Evolutionary conservation across 1,140 invertebrate genomes (phyloP), one percentile per base, ranked within the genome.

Genomic region (Onthophagus taurus): DNA sequence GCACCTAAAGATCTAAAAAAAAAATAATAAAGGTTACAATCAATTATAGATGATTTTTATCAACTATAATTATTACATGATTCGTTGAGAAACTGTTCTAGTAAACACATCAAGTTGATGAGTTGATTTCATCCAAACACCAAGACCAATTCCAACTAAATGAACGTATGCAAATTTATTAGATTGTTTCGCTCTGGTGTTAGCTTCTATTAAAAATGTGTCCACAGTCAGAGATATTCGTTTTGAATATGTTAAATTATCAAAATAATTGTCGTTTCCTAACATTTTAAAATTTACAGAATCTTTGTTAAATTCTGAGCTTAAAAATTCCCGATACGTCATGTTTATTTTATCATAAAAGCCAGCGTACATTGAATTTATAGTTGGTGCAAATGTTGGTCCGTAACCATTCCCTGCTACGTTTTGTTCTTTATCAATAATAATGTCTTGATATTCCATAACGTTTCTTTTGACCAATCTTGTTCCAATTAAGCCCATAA

Each of bases 391-490:
- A 0, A 65, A 58, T 23, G 59, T 55, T 0, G 61, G 60, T 17
- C 68, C 69, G 33, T 52, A 58, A 2, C 68, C 68, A 21, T 69
- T 64, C 8, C 61, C 61, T 3, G 57, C 36, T 7, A 49, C 58
- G 36, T 69, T 71, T 55, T 70, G 68, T 31, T 64, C 51, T 21
- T 62, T 54, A 0, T 61, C 65, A 31, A 69, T 61, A 0, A 72
- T 42, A 17, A 70, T 62, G 16, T 71, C 68, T 47, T 71, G 66
- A 45, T 64, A 70, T 12, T 70, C 68, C 70, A 71, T 72, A 2
- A 65, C 57, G 3, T 52, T 43, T 6, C 51, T 48, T 7, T 69
- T 62, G 48, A 68, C 56, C 37, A 71, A 63, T 24, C 70, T 57
- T 2, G 69, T 56, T 1, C 69, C 70, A 17, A 72, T 65, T 11